These are phyloP conservation scores for Amaurobius ferox DNA, from an alignment of 2,888 invertebrate species.

Conservation along the genomic window DNA sequence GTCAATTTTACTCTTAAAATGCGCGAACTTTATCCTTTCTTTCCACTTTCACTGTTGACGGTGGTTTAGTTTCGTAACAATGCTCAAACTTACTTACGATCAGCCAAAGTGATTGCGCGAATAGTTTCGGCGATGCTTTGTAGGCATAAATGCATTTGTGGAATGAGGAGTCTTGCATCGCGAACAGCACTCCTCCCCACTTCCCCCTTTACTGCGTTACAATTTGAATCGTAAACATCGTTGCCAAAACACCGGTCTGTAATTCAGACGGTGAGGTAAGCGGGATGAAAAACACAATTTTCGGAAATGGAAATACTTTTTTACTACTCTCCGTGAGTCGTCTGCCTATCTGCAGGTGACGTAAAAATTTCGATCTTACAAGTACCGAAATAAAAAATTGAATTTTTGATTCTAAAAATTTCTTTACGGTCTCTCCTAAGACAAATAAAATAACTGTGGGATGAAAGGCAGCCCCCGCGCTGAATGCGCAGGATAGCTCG, in stretches of 20 bases:
- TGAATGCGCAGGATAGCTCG: conserved; percentile 35
- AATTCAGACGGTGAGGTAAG: not conserved
- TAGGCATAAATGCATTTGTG: not conserved
- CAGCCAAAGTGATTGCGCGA: not conserved
- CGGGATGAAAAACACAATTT: conserved; percentile 24
- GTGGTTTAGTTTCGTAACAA: too few relatives aligned
- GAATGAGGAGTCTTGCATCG: not conserved
- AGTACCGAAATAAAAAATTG: conserved; percentile 51
- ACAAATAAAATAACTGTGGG: conserved; percentile 69
- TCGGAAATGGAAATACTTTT: conserved; percentile 44
- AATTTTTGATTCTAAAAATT: conserved; percentile 69
- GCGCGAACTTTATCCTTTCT: too few relatives aligned
- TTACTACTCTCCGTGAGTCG: not conserved
- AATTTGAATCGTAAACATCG: conserved; percentile 29
- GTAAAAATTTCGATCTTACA: conserved; percentile 54
- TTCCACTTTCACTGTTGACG: too few relatives aligned
- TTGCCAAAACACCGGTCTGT: not conserved
- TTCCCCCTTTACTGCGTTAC: conserved; percentile 20
- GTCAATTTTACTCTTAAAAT: too few relatives aligned
- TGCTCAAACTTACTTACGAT: not conserved
- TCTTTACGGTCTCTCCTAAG: conserved; percentile 66
- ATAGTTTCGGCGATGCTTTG: not conserved
- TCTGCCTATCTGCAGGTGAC: conserved; percentile 34
- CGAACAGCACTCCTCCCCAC: not conserved
- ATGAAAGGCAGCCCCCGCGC: conserved; percentile 26